Evolutionary conservation across 2,888 invertebrate species (phyloP).

Genomic region (Cerastis rubricosa): DNA sequence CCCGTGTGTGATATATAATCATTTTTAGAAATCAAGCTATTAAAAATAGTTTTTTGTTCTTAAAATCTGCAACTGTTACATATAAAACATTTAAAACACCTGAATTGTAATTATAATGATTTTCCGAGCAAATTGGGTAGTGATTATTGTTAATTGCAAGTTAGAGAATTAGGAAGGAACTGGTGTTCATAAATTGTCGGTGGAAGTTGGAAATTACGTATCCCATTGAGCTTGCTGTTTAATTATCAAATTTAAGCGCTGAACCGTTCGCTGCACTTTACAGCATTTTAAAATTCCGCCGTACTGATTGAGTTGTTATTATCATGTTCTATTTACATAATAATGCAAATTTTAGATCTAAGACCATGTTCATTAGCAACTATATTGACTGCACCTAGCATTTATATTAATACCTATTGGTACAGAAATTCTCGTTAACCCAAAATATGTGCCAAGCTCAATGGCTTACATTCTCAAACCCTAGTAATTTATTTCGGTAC

Average conservation of each 20-base stretch:
- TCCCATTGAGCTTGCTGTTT: not conserved
- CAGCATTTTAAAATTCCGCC: not conserved
- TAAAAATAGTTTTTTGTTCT: not conserved
- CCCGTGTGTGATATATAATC: not conserved
- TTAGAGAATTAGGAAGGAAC: not conserved
- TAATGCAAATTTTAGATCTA: constrained; percentile 17
- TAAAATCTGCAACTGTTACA: not conserved
- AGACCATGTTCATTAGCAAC: constrained; percentile 24
- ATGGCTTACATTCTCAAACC: not conserved
- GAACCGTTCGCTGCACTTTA: not conserved
- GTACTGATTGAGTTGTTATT: constrained; percentile 32
- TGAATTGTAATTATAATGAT: not conserved
- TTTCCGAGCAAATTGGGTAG: constrained; percentile 1
- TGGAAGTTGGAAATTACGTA: too few species aligned
- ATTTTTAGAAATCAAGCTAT: not conserved
- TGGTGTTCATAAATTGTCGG: not conserved
- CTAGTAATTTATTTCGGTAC: not conserved
- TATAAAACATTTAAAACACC: constrained; percentile 3
- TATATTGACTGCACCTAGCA: not conserved
- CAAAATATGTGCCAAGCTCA: not conserved
- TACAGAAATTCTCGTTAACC: not conserved
- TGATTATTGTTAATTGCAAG: not conserved
- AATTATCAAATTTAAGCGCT: not conserved
- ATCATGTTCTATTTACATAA: constrained; percentile 45
- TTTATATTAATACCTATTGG: not conserved